phyloP scores from a whole-genome alignment of 2,888 invertebrate species.

The Trichogramma dendrolimi region DNA sequence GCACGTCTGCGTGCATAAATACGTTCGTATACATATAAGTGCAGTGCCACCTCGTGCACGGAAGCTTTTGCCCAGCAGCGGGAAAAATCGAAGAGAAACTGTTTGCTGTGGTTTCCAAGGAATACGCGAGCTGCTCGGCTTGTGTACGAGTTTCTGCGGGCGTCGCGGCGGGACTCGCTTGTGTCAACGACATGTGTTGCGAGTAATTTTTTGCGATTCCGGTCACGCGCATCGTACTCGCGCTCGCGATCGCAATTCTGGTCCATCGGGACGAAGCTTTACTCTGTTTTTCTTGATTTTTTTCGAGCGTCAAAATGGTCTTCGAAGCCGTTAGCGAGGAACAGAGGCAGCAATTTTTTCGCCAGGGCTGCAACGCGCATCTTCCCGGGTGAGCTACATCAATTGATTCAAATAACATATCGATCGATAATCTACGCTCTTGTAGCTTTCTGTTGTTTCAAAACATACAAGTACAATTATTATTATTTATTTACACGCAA shows the following conservation, averaged over 20 bases:
- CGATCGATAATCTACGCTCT: too few species aligned
- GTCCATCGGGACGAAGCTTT: background rate
- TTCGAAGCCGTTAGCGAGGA: conserved; percentile 61
- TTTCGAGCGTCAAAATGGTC: conserved; percentile 50
- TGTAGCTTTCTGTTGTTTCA: too few species aligned
- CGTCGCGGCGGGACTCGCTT: too few species aligned
- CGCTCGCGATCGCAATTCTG: too few species aligned
- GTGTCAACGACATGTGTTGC: background rate
- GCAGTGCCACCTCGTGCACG: too few species aligned
- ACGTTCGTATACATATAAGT: too few species aligned
- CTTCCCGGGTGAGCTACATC: conserved; percentile 59
- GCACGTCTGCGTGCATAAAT: too few species aligned
- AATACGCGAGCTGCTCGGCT: background rate
- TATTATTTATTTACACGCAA: too few species aligned
- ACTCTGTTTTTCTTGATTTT: background rate
- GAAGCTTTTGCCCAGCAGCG: too few species aligned
- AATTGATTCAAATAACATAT: background rate
- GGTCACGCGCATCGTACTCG: too few species aligned
- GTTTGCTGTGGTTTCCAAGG: conserved; percentile 9
- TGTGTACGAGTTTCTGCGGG: background rate
- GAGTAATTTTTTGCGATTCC: too few species aligned
- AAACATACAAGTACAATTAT: too few species aligned
- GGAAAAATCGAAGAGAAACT: conserved; percentile 6
- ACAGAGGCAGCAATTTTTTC: conserved; percentile 60
- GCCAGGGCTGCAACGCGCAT: conserved; percentile 60